Percentiles rank a stretch among this genome's conserved stretches.
Evolutionary conservation across 2,113 vertebrate genomes (phyloP).

Genomic region (Anthoscopus minutus): DNA sequence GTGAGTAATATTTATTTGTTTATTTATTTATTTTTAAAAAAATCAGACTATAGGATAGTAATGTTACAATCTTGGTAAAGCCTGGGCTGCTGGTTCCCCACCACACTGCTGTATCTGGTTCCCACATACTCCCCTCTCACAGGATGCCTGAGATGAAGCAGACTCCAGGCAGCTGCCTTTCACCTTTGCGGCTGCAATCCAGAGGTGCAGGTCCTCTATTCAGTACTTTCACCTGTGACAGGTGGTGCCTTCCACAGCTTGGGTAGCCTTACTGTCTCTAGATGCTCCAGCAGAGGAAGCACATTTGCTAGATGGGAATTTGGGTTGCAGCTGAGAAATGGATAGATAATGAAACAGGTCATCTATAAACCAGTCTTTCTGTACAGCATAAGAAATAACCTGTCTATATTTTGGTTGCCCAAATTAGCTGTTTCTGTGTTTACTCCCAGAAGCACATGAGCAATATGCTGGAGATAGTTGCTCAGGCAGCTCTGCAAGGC

Average conservation of each 20-base stretch:
- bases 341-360: neutral
- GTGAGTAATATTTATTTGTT: neutral
- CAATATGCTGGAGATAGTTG: neutral
- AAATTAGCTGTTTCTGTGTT: neutral
- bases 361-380: neutral
- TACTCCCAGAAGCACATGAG: accelerated
- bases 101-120: neutral
- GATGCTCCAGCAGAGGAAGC: neutral
- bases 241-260: neutral
- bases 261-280: neutral
- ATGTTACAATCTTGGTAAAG: neutral
- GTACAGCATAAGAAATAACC: neutral
- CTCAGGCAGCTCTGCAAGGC: neutral
- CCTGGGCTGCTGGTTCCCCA: neutral
- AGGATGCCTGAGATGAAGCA: neutral
- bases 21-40: neutral
- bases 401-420: neutral
- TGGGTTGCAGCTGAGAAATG: neutral
- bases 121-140: accelerated
- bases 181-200: neutral
- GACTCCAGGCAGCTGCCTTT: neutral
- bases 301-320: neutral
- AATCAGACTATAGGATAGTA: neutral
- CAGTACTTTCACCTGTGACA: neutral
- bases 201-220: neutral